phyloP scores from a whole-genome alignment of 2,113 vertebrate genomes.

The Agapornis roseicollis region DNA sequence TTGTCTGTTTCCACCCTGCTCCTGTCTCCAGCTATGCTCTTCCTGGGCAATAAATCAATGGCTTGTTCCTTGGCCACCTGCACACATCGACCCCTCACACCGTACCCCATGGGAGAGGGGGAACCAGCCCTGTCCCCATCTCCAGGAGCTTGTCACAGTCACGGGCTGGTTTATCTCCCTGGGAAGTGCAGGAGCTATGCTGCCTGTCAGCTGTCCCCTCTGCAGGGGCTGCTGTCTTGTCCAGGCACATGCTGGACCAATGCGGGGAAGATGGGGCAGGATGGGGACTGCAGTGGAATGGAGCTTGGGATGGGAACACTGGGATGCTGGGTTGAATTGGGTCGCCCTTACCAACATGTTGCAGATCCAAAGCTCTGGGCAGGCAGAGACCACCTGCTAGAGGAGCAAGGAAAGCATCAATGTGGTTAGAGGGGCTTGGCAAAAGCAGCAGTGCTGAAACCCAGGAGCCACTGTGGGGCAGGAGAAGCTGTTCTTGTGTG shows the following conservation, averaged over 20 bases:
- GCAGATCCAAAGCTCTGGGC: rapidly evolving
- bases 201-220: constrained; percentile 38
- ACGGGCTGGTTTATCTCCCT: constrained; percentile 72
- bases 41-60: constrained; percentile 33
- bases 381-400: rapidly evolving
- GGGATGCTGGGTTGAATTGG: neutral
- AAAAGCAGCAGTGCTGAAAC: rapidly evolving
- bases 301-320: neutral
- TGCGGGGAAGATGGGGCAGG: rapidly evolving
- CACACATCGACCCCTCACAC: neutral
- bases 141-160: constrained; percentile 17
- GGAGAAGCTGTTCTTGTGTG: neutral
- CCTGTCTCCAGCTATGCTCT: neutral
- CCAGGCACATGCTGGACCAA: neutral
- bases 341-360: neutral
- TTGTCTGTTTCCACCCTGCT: neutral
- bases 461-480: rapidly evolving
- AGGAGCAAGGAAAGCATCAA: neutral
- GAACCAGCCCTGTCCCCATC: neutral
- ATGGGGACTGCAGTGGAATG: rapidly evolving
- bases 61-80: constrained; percentile 32
- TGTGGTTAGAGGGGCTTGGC: neutral
- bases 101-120: neutral
- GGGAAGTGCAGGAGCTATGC: constrained; percentile 44
- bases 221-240: neutral